Base-by-base conservation (phyloP, 2,113 vertebrate genomes). In the Channa argus region DNA sequence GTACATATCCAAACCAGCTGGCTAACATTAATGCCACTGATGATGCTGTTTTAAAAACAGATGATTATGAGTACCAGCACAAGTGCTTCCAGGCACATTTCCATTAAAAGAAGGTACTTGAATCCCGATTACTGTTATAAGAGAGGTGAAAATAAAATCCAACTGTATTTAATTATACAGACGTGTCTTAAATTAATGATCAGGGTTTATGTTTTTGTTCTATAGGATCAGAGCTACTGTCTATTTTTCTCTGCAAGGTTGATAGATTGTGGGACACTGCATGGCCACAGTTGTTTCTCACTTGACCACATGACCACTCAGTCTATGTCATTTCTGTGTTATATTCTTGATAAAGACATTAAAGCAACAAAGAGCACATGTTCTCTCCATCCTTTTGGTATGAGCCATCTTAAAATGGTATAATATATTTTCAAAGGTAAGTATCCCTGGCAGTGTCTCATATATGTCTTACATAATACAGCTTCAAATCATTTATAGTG, bases 401-500 rank as follows among this genome's bases (percentile, higher is more conserved):
- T 14, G 55, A 61, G 24, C 24, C n/a, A 58, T 45, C 8, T 46
- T 8, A 36, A 41, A 55, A 13, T 24, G 3, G 46, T 11, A 39
- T 15, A 50, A 38, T 33, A 56, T 36, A 2, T 8, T 45, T 8
- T 58, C 36, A 6, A n/a, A 60, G 65, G 45, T 45, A 56, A 69
- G 2, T 8, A 24, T 24, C 24, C 24, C 24, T 59, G 44, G 58
- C 33, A 54, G 10, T 36, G 50, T 55, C 41, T 33, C 39, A 55
- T 36, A 47, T 46, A 52, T 79, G 34, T 69, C 33, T 70, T 71
- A 50, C 1, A 9, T 47, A 56, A 53, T 41, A 12, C 11, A 71
- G 63, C 67, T 72, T 75, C 51, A 74, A 72, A 62, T 76, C 33
- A 62, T 81, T 72, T 73, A 81, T 60, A 80, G 49, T 41, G 62